Evolutionary conservation across 2,113 vertebrate species (phyloP).

Genomic region (Prunella fulvescens): DNA sequence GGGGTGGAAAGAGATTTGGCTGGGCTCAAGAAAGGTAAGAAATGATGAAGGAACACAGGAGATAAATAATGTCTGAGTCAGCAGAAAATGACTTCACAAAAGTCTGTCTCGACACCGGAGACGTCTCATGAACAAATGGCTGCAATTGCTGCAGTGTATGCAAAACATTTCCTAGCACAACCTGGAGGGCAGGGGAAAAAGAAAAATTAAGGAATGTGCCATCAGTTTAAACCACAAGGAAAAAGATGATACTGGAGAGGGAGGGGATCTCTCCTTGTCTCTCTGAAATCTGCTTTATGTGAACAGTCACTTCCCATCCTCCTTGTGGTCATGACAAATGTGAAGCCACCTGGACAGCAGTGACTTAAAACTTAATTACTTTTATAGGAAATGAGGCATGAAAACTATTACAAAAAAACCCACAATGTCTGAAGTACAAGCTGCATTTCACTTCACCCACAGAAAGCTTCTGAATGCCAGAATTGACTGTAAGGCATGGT

Average conservation of each 20-base stretch:
- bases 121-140: not conserved
- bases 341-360: not conserved
- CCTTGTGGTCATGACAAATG: constrained; percentile 17
- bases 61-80: not conserved
- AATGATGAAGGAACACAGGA: not conserved
- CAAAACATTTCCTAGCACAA: not conserved
- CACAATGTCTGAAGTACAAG: not conserved
- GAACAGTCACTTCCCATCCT: not conserved
- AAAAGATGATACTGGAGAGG: not conserved
- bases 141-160: not conserved
- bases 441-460: constrained; percentile 16
- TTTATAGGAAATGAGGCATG: constrained; percentile 57
- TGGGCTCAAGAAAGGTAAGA: not conserved
- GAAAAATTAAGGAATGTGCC: not conserved
- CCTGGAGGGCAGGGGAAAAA: not conserved
- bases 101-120: not conserved
- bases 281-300: not conserved
- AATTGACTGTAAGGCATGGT: not conserved
- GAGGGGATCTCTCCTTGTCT: not conserved
- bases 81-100: constrained; percentile 51
- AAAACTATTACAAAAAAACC: constrained; percentile 54
- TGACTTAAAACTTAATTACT: constrained; percentile 50
- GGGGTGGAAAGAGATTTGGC: not conserved
- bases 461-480: not conserved
- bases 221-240: not conserved